These are phyloP conservation scores for Eilema griseolum DNA, from an alignment of 2,888 invertebrate species.

Conservation along the genomic window DNA sequence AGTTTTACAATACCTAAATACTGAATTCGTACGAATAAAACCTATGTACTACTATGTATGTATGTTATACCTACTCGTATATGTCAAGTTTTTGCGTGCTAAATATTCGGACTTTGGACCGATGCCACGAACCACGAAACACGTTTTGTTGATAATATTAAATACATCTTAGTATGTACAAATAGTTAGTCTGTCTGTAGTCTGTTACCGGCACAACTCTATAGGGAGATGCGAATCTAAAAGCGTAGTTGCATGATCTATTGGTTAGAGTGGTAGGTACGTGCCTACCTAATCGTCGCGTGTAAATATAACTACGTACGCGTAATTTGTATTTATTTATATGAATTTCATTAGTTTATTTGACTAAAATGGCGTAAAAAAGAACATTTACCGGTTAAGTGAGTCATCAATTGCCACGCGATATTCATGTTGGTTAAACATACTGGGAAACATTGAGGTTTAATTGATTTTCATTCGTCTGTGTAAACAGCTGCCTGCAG, in stretches of 20 bases:
- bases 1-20: neutral
- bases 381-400: neutral
- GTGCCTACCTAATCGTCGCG: neutral
- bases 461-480: neutral
- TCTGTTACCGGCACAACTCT: neutral
- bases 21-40: neutral
- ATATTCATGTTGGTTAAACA: constrained; percentile 12
- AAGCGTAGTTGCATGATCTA: neutral
- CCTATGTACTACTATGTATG: too few relatives aligned
- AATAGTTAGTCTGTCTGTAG: neutral
- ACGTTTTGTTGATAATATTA: neutral
- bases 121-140: neutral
- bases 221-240: neutral
- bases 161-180: neutral
- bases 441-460: constrained; percentile 6
- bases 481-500: neutral
- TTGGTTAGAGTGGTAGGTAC: neutral
- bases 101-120: constrained; percentile 10
- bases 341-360: neutral
- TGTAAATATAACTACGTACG: neutral
- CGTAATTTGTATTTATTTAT: too few relatives aligned
- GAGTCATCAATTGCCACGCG: neutral
- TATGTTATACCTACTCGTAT: too few relatives aligned
- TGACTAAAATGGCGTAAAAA: neutral
- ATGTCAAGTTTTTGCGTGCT: neutral